Evolutionary conservation across 2,797 vertebrate species (phyloP).

Genomic region (Gobio occitaniae): DNA sequence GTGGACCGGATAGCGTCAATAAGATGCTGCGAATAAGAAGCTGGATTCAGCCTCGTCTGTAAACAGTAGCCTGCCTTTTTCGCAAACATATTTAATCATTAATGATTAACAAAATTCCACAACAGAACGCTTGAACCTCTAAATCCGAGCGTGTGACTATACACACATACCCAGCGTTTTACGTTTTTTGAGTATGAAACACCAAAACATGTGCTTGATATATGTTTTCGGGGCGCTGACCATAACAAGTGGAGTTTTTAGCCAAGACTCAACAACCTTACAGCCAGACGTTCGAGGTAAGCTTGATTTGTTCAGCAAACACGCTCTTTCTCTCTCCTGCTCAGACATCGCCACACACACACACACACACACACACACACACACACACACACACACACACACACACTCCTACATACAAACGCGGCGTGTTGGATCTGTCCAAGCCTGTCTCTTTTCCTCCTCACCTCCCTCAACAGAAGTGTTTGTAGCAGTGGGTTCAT

Average conservation of each 20-base stretch:
- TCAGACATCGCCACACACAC: background rate
- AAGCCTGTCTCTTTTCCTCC: constrained; percentile 21
- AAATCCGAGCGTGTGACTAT: background rate
- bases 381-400: background rate
- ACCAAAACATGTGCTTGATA: constrained; percentile 15
- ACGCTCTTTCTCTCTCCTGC: background rate
- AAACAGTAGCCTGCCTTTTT: background rate
- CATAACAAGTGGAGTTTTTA: constrained; percentile 25
- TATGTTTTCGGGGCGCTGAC: constrained; percentile 25
- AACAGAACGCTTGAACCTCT: background rate
- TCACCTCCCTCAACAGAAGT: constrained; percentile 54
- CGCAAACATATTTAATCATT: constrained; percentile 35
- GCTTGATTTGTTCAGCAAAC: constrained; percentile 30
- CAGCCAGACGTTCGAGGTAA: constrained; percentile 48
- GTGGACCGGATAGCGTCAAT: no score
- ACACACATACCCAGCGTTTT: background rate
- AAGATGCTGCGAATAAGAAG: no score
- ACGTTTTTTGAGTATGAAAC: background rate
- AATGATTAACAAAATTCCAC: constrained; percentile 56
- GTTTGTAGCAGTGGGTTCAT: constrained; percentile 58
- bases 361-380: background rate
- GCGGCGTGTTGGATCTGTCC: constrained; percentile 25
- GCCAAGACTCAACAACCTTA: constrained; percentile 9
- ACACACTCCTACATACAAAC: constrained; percentile 7
- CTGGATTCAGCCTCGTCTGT: no score